Conservation (phyloP, 2,797 vertebrate genomes). For the Lagorchestes hirsutus region DNA sequence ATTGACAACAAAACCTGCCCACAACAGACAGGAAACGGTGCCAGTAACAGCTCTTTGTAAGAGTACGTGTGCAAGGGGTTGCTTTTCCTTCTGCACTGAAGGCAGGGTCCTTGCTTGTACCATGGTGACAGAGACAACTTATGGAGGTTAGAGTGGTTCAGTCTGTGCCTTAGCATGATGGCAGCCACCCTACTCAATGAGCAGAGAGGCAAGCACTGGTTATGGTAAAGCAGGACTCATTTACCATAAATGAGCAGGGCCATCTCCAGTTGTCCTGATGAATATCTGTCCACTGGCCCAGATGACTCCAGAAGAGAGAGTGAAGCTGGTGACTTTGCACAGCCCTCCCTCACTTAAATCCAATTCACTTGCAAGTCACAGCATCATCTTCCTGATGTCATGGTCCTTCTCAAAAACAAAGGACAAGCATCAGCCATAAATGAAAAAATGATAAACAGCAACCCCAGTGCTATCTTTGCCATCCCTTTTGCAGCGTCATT, state of each 20-base stretch:
- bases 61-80: background rate
- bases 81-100: slow-evolving; percentile 34
- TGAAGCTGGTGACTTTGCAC: no score
- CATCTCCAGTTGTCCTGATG: no score
- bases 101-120: slow-evolving; percentile 42
- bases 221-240: background rate
- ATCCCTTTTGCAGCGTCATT: slow-evolving; percentile 29
- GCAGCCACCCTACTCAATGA: background rate
- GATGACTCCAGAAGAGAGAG: no score
- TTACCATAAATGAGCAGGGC: background rate
- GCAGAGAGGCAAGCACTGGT: background rate
- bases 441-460: background rate
- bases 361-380: no score
- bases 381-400: no score
- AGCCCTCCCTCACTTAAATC: no score
- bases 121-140: background rate
- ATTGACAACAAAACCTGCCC: background rate
- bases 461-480: background rate
- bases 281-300: no score
- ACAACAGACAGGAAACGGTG: slow-evolving; percentile 43
- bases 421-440: no score
- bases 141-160: background rate
- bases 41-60: background rate
- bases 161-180: background rate
- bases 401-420: no score